Conservation (phyloP, 2,797 vertebrate genomes). For the Intellagama lesueurii region DNA sequence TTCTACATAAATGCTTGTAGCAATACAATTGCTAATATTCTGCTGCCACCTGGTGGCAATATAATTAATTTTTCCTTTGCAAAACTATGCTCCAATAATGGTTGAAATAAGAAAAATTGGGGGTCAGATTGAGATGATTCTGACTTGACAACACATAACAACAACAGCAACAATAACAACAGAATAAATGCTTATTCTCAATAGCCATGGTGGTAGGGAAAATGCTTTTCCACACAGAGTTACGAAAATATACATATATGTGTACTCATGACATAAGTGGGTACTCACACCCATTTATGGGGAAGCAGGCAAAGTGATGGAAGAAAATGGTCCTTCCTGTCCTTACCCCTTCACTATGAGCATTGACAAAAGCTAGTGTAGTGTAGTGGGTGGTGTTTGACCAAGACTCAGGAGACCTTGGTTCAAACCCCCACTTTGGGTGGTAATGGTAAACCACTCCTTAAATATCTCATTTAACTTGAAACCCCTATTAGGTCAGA, state of each 20-base stretch:
- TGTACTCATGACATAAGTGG: neutral
- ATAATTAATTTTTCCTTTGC: neutral
- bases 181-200: neutral
- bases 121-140: neutral
- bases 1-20: neutral
- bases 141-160: no score
- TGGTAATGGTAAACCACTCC: no score
- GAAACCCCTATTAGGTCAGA: no score
- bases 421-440: no score
- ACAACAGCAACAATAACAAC: no score
- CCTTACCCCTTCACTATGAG: neutral
- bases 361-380: no score
- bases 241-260: neutral
- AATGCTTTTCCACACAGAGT: neutral
- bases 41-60: conserved; percentile 66
- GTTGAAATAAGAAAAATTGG: neutral
- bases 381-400: no score
- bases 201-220: neutral
- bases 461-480: no score
- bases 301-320: neutral
- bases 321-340: neutral
- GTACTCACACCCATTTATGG: neutral
- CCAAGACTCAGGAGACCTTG: no score
- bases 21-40: conserved; percentile 55
- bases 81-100: neutral